A percentile compares a stretch with the other conserved stretches of the same genome.
These are phyloP conservation scores for Pachymerium ferrugineum DNA, from an alignment of 2,888 invertebrate genomes.

Conservation along the genomic window DNA sequence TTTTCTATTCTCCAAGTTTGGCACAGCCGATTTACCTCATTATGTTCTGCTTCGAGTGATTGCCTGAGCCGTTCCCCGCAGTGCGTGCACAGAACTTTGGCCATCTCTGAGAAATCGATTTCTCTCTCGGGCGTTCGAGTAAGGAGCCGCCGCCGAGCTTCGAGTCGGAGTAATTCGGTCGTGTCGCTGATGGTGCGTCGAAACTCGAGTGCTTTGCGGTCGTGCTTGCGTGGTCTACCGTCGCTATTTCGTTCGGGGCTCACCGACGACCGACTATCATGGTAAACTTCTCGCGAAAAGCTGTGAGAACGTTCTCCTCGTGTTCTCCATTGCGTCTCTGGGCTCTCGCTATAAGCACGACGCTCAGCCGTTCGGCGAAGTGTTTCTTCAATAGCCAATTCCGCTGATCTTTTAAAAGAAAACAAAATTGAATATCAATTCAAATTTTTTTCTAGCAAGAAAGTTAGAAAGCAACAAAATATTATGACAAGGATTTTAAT, in stretches of 20 bases:
- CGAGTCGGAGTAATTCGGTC: conserved; percentile 23
- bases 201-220: conserved; percentile 31
- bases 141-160: conserved; percentile 12
- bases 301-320: conserved; percentile 30
- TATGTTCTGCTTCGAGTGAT: conserved; percentile 28
- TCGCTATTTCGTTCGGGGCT: conserved; percentile 29
- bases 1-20: not conserved
- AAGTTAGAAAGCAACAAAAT: not conserved
- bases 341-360: conserved; percentile 29
- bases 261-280: conserved; percentile 4
- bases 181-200: conserved; percentile 31
- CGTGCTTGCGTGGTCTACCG: conserved; percentile 30
- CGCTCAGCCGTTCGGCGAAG: not conserved
- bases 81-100: conserved; percentile 37
- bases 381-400: not conserved
- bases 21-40: conserved; percentile 22
- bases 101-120: conserved; percentile 35
- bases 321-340: conserved; percentile 16
- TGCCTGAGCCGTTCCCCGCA: conserved; percentile 38
- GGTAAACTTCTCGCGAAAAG: conserved; percentile 28
- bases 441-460: not conserved
- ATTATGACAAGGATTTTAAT: not conserved
- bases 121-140: conserved; percentile 33
- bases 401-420: not conserved
- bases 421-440: not conserved